Percentiles rank a stretch among this genome's conserved stretches.
Conservation (phyloP, 2,113 vertebrate genomes). For the Dipodomys merriami region DNA sequence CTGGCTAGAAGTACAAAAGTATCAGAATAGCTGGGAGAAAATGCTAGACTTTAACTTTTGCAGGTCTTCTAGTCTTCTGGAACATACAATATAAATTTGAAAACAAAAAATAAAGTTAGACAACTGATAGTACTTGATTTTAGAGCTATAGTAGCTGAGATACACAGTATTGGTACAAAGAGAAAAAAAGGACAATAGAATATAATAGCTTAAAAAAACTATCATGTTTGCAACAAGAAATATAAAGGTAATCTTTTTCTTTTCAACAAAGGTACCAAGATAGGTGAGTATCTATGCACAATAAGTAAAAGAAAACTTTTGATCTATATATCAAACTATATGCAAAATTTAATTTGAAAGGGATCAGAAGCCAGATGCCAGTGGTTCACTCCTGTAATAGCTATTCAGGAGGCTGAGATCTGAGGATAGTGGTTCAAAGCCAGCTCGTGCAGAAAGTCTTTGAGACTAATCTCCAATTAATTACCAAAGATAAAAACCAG, state of each 20-base stretch:
- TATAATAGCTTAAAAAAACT: background rate
- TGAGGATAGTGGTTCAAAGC: too few species aligned
- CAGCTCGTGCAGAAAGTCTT: too few species aligned
- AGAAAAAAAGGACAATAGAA: background rate
- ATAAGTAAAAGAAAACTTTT: background rate
- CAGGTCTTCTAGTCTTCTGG: background rate
- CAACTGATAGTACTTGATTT: background rate
- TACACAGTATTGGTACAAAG: background rate
- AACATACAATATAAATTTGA: background rate
- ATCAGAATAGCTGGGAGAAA: background rate
- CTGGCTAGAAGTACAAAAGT: background rate
- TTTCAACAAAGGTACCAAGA: background rate
- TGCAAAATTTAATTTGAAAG: constrained; percentile 36
- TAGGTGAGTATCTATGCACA: background rate
- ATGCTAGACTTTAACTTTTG: background rate
- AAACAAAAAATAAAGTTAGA: background rate
- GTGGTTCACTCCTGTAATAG: too few species aligned
- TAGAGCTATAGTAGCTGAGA: background rate
- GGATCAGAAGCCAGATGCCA: too few species aligned
- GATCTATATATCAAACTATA: background rate
- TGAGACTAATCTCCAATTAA: too few species aligned
- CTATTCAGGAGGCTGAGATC: too few species aligned
- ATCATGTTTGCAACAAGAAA: background rate
- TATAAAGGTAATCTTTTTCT: background rate
- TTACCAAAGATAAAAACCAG: too few species aligned